phyloP scores from a whole-genome alignment of 2,888 invertebrate species.

The Synergus umbraculus region DNA sequence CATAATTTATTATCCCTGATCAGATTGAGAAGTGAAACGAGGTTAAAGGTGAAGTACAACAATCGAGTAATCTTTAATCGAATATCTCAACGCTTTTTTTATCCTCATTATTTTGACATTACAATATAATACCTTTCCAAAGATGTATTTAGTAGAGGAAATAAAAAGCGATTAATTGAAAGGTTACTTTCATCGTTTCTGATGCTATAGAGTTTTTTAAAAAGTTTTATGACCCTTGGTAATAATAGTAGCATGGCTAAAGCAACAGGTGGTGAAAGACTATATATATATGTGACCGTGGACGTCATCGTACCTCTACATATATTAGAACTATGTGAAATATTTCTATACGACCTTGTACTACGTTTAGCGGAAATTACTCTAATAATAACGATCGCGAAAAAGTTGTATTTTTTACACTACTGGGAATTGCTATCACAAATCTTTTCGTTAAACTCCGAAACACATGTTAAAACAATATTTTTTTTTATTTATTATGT shows the following conservation, averaged over 20 bases:
- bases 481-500: too few species aligned
- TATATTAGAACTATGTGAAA: constrained; percentile 19
- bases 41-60: constrained; percentile 26
- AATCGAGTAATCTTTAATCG: constrained; percentile 14
- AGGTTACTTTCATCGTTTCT: neutral
- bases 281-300: constrained; percentile 10
- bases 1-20: constrained; percentile 3
- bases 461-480: neutral
- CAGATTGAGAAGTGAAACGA: constrained; percentile 21
- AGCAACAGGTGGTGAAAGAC: constrained; percentile 32
- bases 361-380: neutral
- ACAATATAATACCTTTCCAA: neutral
- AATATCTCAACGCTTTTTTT: neutral
- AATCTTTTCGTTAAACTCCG: neutral
- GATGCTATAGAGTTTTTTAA: neutral
- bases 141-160: neutral
- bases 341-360: constrained; percentile 26
- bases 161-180: neutral
- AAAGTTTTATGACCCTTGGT: constrained; percentile 38
- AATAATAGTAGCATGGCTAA: constrained; percentile 28
- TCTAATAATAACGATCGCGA: neutral
- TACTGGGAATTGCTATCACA: neutral
- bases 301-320: neutral
- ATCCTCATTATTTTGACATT: neutral
- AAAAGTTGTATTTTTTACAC: neutral